Evolutionary conservation across 2,113 vertebrate species (phyloP), one percentile per base, ranked within the genome.

Genomic region (Monarcha castaneiventris): DNA sequence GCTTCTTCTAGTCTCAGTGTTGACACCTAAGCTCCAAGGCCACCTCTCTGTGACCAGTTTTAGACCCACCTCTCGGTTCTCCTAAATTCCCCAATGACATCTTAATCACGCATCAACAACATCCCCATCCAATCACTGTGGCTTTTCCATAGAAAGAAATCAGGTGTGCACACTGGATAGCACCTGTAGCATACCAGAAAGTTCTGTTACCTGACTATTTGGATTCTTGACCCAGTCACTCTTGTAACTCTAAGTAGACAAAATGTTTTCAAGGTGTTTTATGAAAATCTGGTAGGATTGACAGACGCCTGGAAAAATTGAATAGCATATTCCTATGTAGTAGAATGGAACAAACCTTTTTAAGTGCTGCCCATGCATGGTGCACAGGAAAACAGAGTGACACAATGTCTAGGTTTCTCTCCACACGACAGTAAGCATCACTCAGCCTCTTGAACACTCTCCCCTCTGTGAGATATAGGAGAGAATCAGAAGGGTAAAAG

Each of bases 361-460:
- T 18, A 91, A 46, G 13, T 33, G 8, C 21, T 64, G 11, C 9
- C 29, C 4, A 15, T 46, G 17, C 1, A 6, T 14, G 20, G 25
- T 33, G 7, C 26, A 12, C 33, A 66, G 33, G n/a, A 51, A 75
- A 49, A 35, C 10, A 18, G 32, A 67, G 10, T 13, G 44, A 3
- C 5, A 7, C 2, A 10, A 13, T 35, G 8, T 37, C 3, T 1
- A 41, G 6, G 26, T 18, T 91, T 85, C 41, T 69, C 14, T 22
- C 13, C 12, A 74, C 51, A 12, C 0, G 2, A 23, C 27, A 71
- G n/a, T 30, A 35, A 71, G 25, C 22, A 48, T 5, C 35, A 41
- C 6, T 27, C 4, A 58, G 9, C 3, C 0, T 2, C 37, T 58
- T 15, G 4, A 75, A 46, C 29, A 39, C 4, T 51, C 13, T 15